Conservation (phyloP, 2,888 invertebrate species). For the Hyles lineata region DNA sequence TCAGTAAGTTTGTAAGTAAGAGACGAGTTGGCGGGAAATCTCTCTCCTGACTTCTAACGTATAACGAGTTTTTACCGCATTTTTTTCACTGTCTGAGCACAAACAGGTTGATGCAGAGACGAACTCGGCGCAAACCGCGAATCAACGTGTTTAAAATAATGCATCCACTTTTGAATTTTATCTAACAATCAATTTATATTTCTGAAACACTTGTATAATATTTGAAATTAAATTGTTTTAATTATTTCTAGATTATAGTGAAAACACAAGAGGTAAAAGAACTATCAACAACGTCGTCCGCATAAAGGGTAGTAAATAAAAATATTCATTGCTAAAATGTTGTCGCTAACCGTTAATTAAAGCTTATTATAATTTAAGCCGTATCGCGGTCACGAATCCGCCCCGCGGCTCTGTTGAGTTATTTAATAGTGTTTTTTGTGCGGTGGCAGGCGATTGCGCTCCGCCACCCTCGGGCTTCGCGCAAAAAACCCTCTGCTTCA, state of each 20-base stretch:
- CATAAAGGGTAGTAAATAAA: conserved; percentile 28
- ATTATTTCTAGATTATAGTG: not conserved
- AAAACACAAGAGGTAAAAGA: not conserved
- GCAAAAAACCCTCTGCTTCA: conserved; percentile 83
- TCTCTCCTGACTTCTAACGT: conserved; percentile 56
- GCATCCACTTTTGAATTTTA: not conserved
- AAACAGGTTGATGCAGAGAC: conserved; percentile 68
- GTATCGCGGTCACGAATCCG: conserved; percentile 80
- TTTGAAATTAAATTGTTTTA: not conserved
- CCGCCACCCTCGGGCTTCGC: conserved; percentile 81
- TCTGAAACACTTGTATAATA: too few relatives aligned
- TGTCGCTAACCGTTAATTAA: conserved; percentile 78
- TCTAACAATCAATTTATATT: not conserved
- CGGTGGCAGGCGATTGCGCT: conserved; percentile 80
- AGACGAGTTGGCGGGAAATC: conserved; percentile 69
- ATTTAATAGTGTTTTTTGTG: conserved; percentile 84
- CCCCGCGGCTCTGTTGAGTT: conserved; percentile 79
- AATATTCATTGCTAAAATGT: conserved; percentile 44
- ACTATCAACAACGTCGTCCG: not conserved
- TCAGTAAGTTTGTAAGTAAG: conserved; percentile 49
- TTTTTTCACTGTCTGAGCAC: conserved; percentile 64
- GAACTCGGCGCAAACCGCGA: conserved; percentile 45
- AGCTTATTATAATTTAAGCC: conserved; percentile 74
- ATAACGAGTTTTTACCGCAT: conserved; percentile 62
- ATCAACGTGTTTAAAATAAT: not conserved